phyloP scores from a whole-genome alignment of 2,113 vertebrate species.

The Cynopterus brachyotis region DNA sequence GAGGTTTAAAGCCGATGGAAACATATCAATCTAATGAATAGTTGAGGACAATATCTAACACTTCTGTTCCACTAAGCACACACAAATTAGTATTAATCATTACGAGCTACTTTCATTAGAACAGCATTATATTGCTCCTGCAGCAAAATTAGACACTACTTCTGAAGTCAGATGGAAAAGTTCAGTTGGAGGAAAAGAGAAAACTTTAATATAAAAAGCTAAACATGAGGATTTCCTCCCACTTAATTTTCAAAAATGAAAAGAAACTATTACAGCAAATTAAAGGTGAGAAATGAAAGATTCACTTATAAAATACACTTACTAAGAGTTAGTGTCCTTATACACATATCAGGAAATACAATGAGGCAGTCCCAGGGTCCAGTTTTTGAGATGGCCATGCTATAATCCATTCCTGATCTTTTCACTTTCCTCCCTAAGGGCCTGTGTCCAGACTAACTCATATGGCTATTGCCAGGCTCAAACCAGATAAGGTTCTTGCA shows the following conservation, averaged over 20 bases:
- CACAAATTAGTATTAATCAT: background rate
- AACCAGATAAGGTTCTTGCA: background rate
- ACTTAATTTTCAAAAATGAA: background rate
- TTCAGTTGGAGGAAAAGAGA: background rate
- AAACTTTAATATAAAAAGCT: background rate
- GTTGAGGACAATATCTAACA: background rate
- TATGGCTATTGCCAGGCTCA: background rate
- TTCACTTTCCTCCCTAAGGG: background rate
- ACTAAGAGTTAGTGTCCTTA: background rate
- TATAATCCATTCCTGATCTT: too few species aligned
- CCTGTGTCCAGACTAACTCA: background rate
- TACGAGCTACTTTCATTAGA: constrained; percentile 23
- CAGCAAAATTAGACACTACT: background rate
- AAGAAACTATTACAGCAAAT: background rate
- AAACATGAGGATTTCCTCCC: background rate
- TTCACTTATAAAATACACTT: background rate
- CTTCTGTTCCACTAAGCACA: background rate
- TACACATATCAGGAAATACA: background rate
- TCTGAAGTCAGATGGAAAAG: background rate
- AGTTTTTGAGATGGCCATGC: background rate
- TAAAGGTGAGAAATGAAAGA: background rate
- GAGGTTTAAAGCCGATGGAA: background rate
- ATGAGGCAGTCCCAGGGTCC: accelerated
- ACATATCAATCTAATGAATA: background rate
- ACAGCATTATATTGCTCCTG: background rate